Base-by-base conservation (phyloP, 2,888 invertebrate genomes). In the Ennomos fuscantarius region DNA sequence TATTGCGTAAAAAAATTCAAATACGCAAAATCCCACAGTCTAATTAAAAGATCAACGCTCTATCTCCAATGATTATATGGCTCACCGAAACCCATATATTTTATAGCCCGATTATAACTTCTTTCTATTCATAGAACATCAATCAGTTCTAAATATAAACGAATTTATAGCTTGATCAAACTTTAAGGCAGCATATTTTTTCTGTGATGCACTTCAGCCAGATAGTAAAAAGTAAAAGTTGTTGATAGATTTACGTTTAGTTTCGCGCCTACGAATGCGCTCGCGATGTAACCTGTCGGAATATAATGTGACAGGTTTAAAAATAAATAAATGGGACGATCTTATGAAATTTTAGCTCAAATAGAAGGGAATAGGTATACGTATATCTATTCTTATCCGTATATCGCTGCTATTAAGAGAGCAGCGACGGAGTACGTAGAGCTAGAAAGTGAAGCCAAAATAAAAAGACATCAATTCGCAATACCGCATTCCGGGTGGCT, bases 121-220 rank as follows among this genome's bases (percentile, higher is more conserved):
- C 12, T 49, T 43, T 65, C 64, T 65, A 65, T 72, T 75, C 65
- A 72, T 76, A 71, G 73, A 72, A 68, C 74, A 74, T 78, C 75
- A 80, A 78, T 78, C 76, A 72, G 60, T 56, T 65, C 63, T 53
- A 74, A 74, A 75, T 75, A 72, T 69, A 70, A 69, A 65, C 47
- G 39, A 63, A 64, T 70, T 73, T 63, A 72, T 66, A 60, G 59
- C 65, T 56, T 57, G 59, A 63, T 54, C 40, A 70, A 65, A 62
- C 65, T 68, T 66, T 76, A 79, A 76, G 58, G 70, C 71, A 73
- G 81, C 80, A 75, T 74, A 81, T 77, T 53, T 55, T 74, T 68
- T 68, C 54, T 62, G 55, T 63, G 65, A 74, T 73, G 72, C 72
- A 73, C 69, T 74, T 69, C 59, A 57, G 63, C 66, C 61, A 56